phyloP scores from a whole-genome alignment of 2,888 invertebrate genomes.

The Apamea anceps region DNA sequence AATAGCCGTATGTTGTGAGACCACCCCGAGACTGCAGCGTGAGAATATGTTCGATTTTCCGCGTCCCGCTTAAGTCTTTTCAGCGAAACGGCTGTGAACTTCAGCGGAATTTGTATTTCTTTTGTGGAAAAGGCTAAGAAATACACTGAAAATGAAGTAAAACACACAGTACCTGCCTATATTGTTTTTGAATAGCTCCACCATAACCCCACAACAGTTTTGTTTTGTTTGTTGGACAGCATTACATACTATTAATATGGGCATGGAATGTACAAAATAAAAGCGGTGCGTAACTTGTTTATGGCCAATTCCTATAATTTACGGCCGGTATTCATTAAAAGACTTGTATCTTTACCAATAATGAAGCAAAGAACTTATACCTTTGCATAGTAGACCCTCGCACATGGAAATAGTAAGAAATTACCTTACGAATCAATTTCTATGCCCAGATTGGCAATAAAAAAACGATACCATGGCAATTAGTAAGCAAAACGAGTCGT shows the following conservation, averaged over 20 bases:
- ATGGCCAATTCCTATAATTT: too few relatives aligned
- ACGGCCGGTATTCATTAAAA: too few relatives aligned
- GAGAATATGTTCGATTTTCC: constrained; percentile 54
- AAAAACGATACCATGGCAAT: too few relatives aligned
- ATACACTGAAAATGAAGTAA: constrained; percentile 25
- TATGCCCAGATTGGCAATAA: too few relatives aligned
- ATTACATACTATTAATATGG: not conserved
- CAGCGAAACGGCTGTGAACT: constrained; percentile 29
- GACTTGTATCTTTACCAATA: too few relatives aligned
- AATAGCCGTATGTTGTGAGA: constrained; percentile 50
- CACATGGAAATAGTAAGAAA: too few relatives aligned
- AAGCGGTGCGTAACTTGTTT: not conserved
- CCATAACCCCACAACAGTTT: not conserved
- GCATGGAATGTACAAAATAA: not conserved
- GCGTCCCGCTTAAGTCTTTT: constrained; percentile 37
- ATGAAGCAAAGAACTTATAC: too few relatives aligned
- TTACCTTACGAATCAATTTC: too few relatives aligned
- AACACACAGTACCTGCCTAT: constrained; percentile 5
- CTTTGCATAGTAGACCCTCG: too few relatives aligned
- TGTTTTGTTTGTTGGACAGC: not conserved
- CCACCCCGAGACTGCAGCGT: constrained; percentile 59
- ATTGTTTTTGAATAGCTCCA: constrained; percentile 7
- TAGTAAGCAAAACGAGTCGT: too few relatives aligned
- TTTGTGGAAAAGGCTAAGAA: constrained; percentile 24
- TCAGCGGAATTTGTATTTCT: constrained; percentile 54